phyloP scores from a whole-genome alignment of 2,797 vertebrate genomes.

The Neostethus bicornis region DNA sequence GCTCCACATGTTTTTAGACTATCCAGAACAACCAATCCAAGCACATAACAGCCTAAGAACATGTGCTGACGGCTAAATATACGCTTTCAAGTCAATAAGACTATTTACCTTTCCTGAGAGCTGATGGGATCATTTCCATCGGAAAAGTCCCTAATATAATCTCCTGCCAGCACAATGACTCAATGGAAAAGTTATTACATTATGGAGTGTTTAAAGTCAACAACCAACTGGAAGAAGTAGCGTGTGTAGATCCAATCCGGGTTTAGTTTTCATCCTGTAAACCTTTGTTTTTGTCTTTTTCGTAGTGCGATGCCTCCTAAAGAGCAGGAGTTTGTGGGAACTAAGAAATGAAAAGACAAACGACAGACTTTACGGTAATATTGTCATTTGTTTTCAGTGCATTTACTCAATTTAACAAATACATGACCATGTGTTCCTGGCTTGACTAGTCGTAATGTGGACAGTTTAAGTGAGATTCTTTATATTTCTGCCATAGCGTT shows the following conservation, averaged over 20 bases:
- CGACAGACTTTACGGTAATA: no score
- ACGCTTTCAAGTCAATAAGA: slow-evolving; percentile 33
- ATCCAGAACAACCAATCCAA: slow-evolving; percentile 25
- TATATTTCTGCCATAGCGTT: no score
- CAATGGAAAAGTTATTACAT: slow-evolving; percentile 61
- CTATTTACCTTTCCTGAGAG: slow-evolving; percentile 42
- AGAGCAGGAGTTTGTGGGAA: no score
- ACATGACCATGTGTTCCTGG: no score
- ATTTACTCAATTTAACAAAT: no score
- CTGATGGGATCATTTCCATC: slow-evolving; percentile 34
- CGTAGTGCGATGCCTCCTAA: no score
- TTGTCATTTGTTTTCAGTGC: no score
- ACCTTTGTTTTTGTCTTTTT: no score
- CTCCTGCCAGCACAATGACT: slow-evolving; percentile 57
- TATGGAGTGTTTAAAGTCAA: slow-evolving; percentile 38
- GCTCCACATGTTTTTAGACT: slow-evolving; percentile 8
- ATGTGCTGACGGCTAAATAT: slow-evolving; percentile 29
- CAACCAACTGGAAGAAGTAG: slow-evolving; percentile 41
- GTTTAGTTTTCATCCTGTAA: slow-evolving; percentile 12
- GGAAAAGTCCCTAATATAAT: slow-evolving; percentile 56
- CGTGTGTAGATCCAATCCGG: slow-evolving; percentile 39
- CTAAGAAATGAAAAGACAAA: no score
- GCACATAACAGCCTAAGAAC: slow-evolving; percentile 38
- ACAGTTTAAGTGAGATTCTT: no score
- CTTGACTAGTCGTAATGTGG: no score